Conservation (phyloP, 2,797 vertebrate species). For the Chiloscyllium punctatum region DNA sequence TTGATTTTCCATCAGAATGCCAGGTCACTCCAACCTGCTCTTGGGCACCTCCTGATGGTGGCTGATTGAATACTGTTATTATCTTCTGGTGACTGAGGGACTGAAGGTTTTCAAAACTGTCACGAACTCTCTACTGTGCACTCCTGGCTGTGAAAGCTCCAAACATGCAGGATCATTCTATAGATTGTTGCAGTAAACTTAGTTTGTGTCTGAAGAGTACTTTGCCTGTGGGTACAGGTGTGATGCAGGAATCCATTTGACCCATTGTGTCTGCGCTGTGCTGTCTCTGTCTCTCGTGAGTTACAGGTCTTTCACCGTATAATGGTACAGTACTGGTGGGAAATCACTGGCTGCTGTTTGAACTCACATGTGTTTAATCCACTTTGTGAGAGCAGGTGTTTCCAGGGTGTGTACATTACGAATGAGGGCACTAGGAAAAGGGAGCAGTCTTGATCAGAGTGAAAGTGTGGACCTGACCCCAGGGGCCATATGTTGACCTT, state of each 20-base stretch:
- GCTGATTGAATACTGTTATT: no score
- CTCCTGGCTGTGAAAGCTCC: background rate
- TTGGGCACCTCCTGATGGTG: conserved; percentile 17
- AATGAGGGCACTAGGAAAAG: background rate
- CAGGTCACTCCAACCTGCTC: background rate
- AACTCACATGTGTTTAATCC: background rate
- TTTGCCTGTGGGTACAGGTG: background rate
- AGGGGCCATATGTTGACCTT: background rate
- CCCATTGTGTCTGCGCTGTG: no score
- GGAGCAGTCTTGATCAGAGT: background rate
- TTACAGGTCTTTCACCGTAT: background rate
- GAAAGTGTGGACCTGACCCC: background rate
- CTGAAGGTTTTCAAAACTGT: background rate
- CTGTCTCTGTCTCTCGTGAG: background rate
- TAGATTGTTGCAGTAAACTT: no score
- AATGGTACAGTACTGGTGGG: background rate
- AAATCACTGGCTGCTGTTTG: background rate
- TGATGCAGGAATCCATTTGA: background rate
- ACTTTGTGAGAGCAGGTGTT: background rate
- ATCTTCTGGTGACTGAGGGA: background rate
- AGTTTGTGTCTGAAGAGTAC: background rate
- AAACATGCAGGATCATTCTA: background rate
- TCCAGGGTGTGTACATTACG: no score
- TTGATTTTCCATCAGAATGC: no score
- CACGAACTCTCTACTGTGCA: background rate